These are phyloP conservation scores for Microcebus lehilahytsara DNA, from an alignment of 2,113 vertebrate genomes.

Conservation along the genomic window DNA sequence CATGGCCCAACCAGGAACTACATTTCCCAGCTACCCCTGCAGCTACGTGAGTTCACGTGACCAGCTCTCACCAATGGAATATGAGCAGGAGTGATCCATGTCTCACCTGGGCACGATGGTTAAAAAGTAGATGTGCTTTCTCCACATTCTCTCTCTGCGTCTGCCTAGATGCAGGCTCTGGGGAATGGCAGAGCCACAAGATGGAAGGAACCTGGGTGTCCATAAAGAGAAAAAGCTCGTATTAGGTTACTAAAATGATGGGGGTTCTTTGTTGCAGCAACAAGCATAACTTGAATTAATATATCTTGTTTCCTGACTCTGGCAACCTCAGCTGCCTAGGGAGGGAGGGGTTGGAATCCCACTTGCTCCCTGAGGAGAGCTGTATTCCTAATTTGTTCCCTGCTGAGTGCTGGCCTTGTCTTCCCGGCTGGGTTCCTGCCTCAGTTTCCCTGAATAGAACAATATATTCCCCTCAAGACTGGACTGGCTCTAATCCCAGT, in stretches of 20 bases:
- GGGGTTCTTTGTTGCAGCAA: background rate
- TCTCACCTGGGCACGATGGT: background rate
- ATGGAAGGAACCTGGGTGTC: background rate
- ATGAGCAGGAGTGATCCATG: background rate
- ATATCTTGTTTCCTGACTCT: background rate
- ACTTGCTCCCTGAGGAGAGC: background rate
- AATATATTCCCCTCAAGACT: background rate
- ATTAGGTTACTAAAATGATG: background rate
- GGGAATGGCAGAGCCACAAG: background rate
- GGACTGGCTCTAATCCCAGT: background rate
- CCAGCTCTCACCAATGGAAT: background rate
- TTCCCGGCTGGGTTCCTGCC: background rate
- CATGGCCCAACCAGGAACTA: background rate
- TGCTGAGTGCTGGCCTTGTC: background rate
- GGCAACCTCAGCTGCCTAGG: background rate
- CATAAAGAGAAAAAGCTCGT: background rate
- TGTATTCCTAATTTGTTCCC: background rate
- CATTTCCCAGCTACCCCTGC: conserved; percentile 36
- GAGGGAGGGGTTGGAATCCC: background rate
- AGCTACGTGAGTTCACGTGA: background rate
- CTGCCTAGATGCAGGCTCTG: background rate
- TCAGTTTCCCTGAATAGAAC: conserved; percentile 24
- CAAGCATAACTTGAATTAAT: background rate
- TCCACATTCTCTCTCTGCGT: background rate
- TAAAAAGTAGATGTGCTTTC: background rate